Evolutionary conservation across 1,140 invertebrate species (phyloP).

Genomic region (Drosophila tsacasi): DNA sequence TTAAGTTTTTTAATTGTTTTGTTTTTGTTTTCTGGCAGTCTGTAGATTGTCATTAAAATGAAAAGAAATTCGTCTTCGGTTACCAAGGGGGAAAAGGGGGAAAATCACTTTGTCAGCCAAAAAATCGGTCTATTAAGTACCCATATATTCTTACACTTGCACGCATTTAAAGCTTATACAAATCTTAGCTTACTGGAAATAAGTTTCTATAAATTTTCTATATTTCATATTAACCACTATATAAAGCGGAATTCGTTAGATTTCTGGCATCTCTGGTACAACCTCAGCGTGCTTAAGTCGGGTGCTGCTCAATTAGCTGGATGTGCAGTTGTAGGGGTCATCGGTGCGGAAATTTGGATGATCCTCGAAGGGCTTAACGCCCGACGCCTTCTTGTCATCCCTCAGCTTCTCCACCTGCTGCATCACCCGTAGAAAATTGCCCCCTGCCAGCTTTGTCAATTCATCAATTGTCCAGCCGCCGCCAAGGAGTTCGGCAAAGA

Average conservation of each 20-base stretch:
- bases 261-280: conserved; percentile 51
- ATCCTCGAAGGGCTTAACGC: conserved; percentile 80
- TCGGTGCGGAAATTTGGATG: conserved; percentile 84
- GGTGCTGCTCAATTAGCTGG: conserved; percentile 77
- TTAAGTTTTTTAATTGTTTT: conserved; percentile 14
- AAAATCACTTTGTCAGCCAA: conserved; percentile 16
- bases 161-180: conserved; percentile 70
- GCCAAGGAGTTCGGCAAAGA: conserved; percentile 93
- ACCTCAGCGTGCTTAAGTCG: conserved; percentile 54
- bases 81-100: conserved; percentile 13
- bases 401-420: conserved; percentile 86
- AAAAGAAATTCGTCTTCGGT: conserved; percentile 59
- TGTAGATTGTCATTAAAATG: conserved; percentile 77
- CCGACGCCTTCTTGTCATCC: conserved; percentile 76
- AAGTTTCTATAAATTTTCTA: conserved; percentile 33
- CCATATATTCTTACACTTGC: conserved; percentile 21
- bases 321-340: conserved; percentile 84
- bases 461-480: conserved; percentile 93
- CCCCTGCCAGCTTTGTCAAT: conserved; percentile 94
- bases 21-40: conserved; percentile 57
- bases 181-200: conserved; percentile 49
- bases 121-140: conserved; percentile 20
- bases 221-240: conserved; percentile 13
- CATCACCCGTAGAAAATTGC: conserved; percentile 93
- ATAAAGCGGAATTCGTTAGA: conserved; percentile 39